A percentile compares a stretch with the other conserved stretches of the same genome.
Evolutionary conservation across 2,113 vertebrate species (phyloP).

Genomic region (Atherinomorus stipes): DNA sequence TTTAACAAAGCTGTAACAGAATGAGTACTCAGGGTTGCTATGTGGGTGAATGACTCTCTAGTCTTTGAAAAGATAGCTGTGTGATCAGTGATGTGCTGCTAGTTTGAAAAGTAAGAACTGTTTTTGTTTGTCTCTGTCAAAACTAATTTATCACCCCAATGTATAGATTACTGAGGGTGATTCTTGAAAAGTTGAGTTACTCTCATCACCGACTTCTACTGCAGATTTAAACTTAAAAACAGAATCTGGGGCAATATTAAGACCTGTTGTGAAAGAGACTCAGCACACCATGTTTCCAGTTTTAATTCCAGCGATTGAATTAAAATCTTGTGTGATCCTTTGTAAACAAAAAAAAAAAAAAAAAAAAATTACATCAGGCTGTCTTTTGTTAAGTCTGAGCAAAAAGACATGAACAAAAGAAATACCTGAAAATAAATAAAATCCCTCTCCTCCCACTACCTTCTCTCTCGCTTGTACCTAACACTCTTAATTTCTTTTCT

Average conservation of each 20-base stretch:
- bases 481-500: constrained; percentile 15
- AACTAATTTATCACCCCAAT: neutral
- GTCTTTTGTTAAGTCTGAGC: neutral
- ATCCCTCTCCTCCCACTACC: constrained; percentile 4
- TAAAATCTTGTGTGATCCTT: neutral
- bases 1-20: too few relatives aligned
- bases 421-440: constrained; percentile 32
- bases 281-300: neutral
- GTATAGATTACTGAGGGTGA: neutral
- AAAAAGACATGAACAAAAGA: constrained; percentile 4
- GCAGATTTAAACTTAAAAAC: neutral
- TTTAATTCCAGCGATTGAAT: neutral
- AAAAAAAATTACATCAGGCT: neutral
- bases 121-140: neutral
- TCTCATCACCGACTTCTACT: too few relatives aligned
- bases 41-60: neutral
- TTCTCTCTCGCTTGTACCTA: constrained; percentile 15
- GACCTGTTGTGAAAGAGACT: neutral
- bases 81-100: neutral
- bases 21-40: neutral
- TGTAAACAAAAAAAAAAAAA: too few relatives aligned
- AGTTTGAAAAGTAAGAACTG: neutral
- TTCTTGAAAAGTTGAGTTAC: too few relatives aligned
- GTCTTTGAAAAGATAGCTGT: neutral
- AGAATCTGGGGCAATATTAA: neutral